These are phyloP conservation scores for Guaruba guarouba DNA, from an alignment of 2,113 vertebrate species.

Conservation along the genomic window DNA sequence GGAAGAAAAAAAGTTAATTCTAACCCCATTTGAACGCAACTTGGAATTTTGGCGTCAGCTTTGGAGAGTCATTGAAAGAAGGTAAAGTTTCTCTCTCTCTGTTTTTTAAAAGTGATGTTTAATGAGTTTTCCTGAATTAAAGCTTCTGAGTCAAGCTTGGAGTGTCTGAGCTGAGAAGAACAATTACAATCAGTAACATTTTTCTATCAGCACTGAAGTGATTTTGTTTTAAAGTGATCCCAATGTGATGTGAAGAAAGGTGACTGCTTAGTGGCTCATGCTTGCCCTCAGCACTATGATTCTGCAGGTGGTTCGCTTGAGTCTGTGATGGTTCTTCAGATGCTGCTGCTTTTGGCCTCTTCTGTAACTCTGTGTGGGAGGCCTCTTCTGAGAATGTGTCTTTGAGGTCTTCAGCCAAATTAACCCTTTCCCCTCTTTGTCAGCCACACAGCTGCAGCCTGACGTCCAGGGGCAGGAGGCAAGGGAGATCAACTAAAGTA, in stretches of 20 bases:
- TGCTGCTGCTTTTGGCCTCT: background rate
- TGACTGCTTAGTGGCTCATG: background rate
- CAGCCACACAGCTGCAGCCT: background rate
- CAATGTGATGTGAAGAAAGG: background rate
- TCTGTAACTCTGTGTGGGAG: background rate
- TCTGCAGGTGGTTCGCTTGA: background rate
- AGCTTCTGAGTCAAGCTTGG: background rate
- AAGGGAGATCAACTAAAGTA: background rate
- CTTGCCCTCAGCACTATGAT: background rate
- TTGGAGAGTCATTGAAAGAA: conserved; percentile 97
- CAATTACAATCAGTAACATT: background rate
- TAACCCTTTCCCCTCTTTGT: background rate
- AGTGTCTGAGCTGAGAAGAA: background rate
- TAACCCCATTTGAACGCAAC: conserved; percentile 97
- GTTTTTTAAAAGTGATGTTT: background rate
- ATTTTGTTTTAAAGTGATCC: background rate
- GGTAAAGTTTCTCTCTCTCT: conserved; percentile 63
- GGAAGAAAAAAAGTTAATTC: conserved; percentile 90
- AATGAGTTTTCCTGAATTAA: background rate
- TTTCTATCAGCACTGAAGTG: background rate
- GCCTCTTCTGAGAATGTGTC: background rate
- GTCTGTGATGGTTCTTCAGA: background rate
- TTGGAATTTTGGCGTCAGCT: conserved; percentile 98
- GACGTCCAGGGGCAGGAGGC: background rate
- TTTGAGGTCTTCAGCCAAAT: background rate